Evolutionary conservation across 2,797 vertebrate species (phyloP).

Genomic region (Tangara arthus): DNA sequence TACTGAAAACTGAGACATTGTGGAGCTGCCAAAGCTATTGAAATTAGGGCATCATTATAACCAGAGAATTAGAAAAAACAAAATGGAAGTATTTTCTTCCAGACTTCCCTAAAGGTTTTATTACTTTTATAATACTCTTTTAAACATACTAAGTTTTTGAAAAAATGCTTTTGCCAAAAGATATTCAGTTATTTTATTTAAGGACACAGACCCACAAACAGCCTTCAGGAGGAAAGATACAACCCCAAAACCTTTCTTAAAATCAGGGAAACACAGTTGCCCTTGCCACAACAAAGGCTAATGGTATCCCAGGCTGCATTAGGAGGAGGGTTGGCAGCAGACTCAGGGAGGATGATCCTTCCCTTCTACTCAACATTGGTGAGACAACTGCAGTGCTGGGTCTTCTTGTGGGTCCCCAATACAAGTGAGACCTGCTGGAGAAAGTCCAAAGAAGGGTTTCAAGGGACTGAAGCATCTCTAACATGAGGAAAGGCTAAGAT

Average conservation of each 20-base stretch:
- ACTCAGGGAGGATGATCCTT: background rate
- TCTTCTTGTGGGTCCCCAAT: background rate
- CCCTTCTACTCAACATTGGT: background rate
- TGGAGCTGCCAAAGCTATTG: background rate
- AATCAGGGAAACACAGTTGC: background rate
- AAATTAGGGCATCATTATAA: background rate
- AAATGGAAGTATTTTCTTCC: background rate
- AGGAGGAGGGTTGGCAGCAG: background rate
- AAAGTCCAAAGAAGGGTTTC: background rate
- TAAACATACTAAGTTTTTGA: background rate
- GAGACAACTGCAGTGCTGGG: background rate
- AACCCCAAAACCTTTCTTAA: background rate
- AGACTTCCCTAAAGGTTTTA: background rate
- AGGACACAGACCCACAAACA: background rate
- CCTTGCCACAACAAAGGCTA: background rate
- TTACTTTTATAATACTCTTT: background rate
- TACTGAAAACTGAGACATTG: background rate
- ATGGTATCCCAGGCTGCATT: background rate
- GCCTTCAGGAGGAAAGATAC: background rate
- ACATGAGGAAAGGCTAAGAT: background rate
- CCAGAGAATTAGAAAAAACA: background rate
- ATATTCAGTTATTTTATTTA: background rate
- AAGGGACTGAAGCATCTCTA: background rate
- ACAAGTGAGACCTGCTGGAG: background rate
- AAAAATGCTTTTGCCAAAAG: background rate